Base-by-base conservation (phyloP, 2,888 invertebrate genomes). In the Priocnemis perturbator region DNA sequence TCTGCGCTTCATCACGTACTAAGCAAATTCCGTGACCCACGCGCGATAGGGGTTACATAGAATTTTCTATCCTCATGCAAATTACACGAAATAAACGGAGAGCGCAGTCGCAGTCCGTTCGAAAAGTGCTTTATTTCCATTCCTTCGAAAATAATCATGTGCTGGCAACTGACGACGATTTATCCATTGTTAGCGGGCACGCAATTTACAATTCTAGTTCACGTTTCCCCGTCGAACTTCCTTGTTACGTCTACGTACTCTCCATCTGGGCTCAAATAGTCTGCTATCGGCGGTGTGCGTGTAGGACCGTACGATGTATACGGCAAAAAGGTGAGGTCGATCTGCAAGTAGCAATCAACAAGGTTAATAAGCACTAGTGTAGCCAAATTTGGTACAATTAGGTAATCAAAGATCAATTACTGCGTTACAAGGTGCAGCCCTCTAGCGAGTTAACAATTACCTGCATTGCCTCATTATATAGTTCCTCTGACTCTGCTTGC, bases 391-490 rank as follows among this genome's bases (percentile, higher is more conserved):
- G 26, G 7, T 26, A 26, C 3, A 26, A 26, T 26, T 26, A 7
- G 7, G 26, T 26, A n/a, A n/a, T n/a, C n/a, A n/a, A n/a, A n/a
- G n/a, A n/a, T n/a, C n/a, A n/a, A n/a, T n/a, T n/a, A n/a, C n/a
- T n/a, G n/a, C n/a, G n/a, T n/a, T n/a, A n/a, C n/a, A 26, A 26
- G 26, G 26, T 26, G 26, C 26, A 26, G n/a, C n/a, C n/a, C n/a
- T n/a, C n/a, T n/a, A n/a, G n/a, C n/a, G n/a, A n/a, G n/a, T n/a
- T n/a, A 26, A 26, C 5, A 26, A 26, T 26, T 26, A 26, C 95
- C 92, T 94, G 92, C 75, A 97, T 93, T 17, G 98, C 98, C 86
- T 94, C 94, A 86, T 94, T 92, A 88, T 98, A 98, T 0, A 98
- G 91, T 48, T 96, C 95, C 83, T 96, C 95, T 0, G 97, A 97